Percentiles rank a stretch among this genome's conserved stretches.
phyloP scores from a whole-genome alignment of 1,140 invertebrate species.

The Varroa destructor region DNA sequence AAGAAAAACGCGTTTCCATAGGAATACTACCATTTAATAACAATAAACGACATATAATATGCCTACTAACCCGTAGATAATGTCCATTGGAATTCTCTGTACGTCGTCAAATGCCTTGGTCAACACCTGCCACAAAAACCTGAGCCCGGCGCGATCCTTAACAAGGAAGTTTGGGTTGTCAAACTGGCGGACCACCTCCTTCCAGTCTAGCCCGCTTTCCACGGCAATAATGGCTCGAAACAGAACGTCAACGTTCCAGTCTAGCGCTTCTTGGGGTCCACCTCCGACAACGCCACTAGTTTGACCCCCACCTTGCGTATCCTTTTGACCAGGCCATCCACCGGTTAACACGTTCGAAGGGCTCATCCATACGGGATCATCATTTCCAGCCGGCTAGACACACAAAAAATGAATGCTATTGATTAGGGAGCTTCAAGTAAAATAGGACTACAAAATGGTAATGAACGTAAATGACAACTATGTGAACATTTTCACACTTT shows the following conservation, averaged over 20 bases:
- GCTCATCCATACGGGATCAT: conserved; percentile 10
- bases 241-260: conserved; percentile 19
- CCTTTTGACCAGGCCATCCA: conserved; percentile 11
- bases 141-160: conserved; percentile 67
- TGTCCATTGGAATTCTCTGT: conserved; percentile 72
- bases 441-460: too few relatives aligned
- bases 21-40: too few relatives aligned
- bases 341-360: background rate
- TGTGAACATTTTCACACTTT: too few relatives aligned
- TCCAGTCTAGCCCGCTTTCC: conserved; percentile 57
- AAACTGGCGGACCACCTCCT: conserved; percentile 73
- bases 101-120: conserved; percentile 51
- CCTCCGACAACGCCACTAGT: too few relatives aligned
- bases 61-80: conserved; percentile 64
- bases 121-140: conserved; percentile 62
- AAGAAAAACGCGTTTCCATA: too few relatives aligned
- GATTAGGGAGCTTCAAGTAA: too few relatives aligned
- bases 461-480: too few relatives aligned
- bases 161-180: conserved; percentile 80
- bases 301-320: background rate
- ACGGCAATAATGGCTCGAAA: background rate
- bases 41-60: too few relatives aligned
- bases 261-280: conserved; percentile 11
- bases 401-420: too few relatives aligned
- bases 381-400: background rate